These are phyloP conservation scores for Lordiphosa collinella DNA, from an alignment of 1,140 invertebrate genomes.

Conservation along the genomic window DNA sequence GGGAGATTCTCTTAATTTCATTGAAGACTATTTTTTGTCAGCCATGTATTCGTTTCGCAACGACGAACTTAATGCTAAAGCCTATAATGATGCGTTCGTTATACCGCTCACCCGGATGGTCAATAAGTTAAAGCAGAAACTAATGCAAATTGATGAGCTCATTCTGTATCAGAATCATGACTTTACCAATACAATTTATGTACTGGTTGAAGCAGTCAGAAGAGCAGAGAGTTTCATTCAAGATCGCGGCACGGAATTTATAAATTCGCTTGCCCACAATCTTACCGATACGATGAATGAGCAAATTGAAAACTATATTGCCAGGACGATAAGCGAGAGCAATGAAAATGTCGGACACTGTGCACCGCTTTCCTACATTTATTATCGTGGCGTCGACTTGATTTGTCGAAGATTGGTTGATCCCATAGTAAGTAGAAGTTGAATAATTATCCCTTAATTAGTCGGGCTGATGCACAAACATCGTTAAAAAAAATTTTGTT, in stretches of 20 bases:
- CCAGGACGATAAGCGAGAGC: constrained; percentile 82
- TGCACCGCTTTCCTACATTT: constrained; percentile 88
- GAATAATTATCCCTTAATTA: background rate
- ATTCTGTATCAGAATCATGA: constrained; percentile 85
- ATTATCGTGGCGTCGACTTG: constrained; percentile 87
- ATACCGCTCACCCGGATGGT: constrained; percentile 81
- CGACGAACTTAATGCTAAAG: too few species aligned
- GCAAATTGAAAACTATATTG: constrained; percentile 84
- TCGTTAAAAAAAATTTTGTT: too few species aligned
- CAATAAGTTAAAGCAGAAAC: constrained; percentile 84
- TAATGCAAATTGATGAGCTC: constrained; percentile 82
- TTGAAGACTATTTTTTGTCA: constrained; percentile 81
- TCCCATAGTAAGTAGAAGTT: constrained; percentile 87
- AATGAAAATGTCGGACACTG: constrained; percentile 86
- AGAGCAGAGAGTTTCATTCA: constrained; percentile 85
- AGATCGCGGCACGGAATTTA: constrained; percentile 83
- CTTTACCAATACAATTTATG: constrained; percentile 88
- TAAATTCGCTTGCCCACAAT: constrained; percentile 82
- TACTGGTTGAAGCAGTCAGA: too few species aligned
- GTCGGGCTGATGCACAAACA: too few species aligned
- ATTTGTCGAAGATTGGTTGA: constrained; percentile 88
- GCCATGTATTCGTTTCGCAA: too few species aligned
- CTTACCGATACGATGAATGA: constrained; percentile 70
- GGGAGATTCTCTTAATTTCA: constrained; percentile 9
- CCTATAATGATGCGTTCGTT: constrained; percentile 42